These are phyloP conservation scores for Daphoenositta chrysoptera DNA, from an alignment of 2,113 vertebrate species.

Conservation along the genomic window DNA sequence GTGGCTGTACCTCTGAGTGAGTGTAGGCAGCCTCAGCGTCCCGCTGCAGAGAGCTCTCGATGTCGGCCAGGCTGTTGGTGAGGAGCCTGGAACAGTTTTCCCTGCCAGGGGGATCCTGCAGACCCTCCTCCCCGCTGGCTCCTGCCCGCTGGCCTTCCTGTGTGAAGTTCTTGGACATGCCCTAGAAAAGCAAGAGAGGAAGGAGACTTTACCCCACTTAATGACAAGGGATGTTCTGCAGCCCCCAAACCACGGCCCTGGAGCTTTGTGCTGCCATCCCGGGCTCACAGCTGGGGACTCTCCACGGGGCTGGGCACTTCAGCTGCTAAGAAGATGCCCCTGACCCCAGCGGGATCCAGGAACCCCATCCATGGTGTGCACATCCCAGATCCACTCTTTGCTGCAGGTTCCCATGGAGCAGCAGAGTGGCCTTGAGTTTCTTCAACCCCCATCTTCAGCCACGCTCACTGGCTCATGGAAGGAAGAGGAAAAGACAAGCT, in stretches of 20 bases:
- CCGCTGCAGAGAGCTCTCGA: conserved; percentile 70
- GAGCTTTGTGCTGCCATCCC: background rate
- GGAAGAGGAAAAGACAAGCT: background rate
- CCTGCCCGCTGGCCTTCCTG: conserved; percentile 53
- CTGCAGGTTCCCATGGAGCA: fast-evolving
- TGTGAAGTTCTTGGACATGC: conserved; percentile 73
- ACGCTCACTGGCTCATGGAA: fast-evolving
- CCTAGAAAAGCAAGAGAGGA: conserved; percentile 62
- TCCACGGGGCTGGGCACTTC: background rate
- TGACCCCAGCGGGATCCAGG: background rate
- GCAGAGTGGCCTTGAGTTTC: background rate
- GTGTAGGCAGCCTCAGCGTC: conserved; percentile 75
- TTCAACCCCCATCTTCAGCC: background rate
- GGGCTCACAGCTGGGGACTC: background rate
- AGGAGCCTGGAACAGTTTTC: conserved; percentile 58
- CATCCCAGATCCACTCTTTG: background rate
- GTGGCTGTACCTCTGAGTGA: conserved; percentile 68
- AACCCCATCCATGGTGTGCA: background rate
- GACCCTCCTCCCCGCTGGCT: conserved; percentile 22
- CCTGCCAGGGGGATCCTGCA: background rate
- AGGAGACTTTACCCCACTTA: background rate
- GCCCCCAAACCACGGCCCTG: background rate
- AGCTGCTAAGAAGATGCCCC: background rate
- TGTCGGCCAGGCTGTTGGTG: conserved; percentile 53
- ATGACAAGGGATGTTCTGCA: fast-evolving